Percentiles rank a stretch among this genome's conserved stretches.
Conservation (phyloP, 2,888 invertebrate genomes). For the Biston betularia region DNA sequence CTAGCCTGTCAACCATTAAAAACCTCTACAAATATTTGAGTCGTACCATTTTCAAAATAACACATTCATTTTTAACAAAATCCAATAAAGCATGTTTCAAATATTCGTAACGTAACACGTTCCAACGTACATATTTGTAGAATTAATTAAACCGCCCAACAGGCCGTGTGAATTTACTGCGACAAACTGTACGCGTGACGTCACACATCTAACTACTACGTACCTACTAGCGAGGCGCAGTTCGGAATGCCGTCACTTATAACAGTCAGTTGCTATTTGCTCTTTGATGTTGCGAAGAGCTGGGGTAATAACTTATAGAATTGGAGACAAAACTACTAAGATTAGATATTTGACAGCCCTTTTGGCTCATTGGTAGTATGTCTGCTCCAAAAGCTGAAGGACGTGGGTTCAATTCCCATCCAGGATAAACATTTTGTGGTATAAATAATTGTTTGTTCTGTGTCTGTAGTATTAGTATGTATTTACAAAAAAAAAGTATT, state of each 20-base stretch:
- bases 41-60: not conserved
- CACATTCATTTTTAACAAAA: not conserved
- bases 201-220: slow-evolving; percentile 52
- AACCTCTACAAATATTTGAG: too few relatives aligned
- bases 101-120: slow-evolving; percentile 20
- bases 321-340: not conserved
- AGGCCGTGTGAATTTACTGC: slow-evolving; percentile 77
- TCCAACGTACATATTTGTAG: slow-evolving; percentile 61
- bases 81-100: slow-evolving; percentile 10
- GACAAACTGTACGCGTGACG: slow-evolving; percentile 72
- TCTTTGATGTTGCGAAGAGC: slow-evolving; percentile 1
- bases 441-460: too few relatives aligned
- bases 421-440: too few relatives aligned
- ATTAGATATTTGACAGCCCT: too few relatives aligned
- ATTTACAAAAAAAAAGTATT: too few relatives aligned
- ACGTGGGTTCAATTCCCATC: too few relatives aligned
- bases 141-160: slow-evolving; percentile 83
- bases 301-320: not conserved
- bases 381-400: too few relatives aligned
- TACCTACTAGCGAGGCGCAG: not conserved
- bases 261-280: not conserved
- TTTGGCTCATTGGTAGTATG: too few relatives aligned
- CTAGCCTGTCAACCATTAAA: too few relatives aligned
- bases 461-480: too few relatives aligned
- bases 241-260: slow-evolving; percentile 2